These are phyloP conservation scores for Eutrigla gurnardus DNA, from an alignment of 2,797 vertebrate genomes.

Conservation along the genomic window DNA sequence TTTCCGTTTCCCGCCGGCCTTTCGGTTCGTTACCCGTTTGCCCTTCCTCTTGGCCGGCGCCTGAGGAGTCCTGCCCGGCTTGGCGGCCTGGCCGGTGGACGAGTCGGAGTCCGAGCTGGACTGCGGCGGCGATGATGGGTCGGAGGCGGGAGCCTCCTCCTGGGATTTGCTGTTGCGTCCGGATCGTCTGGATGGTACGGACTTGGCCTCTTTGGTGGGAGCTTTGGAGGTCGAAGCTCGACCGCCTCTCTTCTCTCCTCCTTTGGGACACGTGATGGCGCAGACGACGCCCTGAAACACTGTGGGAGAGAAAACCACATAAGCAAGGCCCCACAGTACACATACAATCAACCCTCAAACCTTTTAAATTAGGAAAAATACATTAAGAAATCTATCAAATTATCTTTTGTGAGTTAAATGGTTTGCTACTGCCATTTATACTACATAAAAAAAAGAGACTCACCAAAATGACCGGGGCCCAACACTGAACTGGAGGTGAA, in stretches of 20 bases:
- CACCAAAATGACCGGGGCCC: conserved; percentile 89
- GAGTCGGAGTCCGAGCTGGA: conserved; percentile 86
- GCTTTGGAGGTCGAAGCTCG: conserved; percentile 89
- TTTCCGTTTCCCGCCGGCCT: conserved; percentile 88
- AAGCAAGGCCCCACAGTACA: neutral
- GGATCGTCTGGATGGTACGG: conserved; percentile 87
- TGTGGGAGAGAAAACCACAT: conserved; percentile 60
- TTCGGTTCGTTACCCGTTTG: conserved; percentile 85
- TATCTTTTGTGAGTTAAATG: neutral
- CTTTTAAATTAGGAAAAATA: too few relatives aligned
- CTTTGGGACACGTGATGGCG: conserved; percentile 90
- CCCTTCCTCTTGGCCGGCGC: conserved; percentile 86
- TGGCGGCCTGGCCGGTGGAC: conserved; percentile 77
- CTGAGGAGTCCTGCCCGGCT: conserved; percentile 80
- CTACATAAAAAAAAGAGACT: conserved; percentile 63
- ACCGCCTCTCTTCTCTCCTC: conserved; percentile 91
- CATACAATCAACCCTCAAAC: neutral
- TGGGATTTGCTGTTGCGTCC: conserved; percentile 87
- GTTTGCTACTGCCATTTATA: neutral
- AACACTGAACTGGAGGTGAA: conserved; percentile 81
- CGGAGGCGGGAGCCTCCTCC: conserved; percentile 76
- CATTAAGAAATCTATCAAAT: neutral
- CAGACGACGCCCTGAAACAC: conserved; percentile 88
- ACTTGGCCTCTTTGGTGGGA: conserved; percentile 86
- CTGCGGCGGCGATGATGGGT: conserved; percentile 81